Conservation (phyloP, 2,888 invertebrate genomes). For the Cosmopolites sordidus region DNA sequence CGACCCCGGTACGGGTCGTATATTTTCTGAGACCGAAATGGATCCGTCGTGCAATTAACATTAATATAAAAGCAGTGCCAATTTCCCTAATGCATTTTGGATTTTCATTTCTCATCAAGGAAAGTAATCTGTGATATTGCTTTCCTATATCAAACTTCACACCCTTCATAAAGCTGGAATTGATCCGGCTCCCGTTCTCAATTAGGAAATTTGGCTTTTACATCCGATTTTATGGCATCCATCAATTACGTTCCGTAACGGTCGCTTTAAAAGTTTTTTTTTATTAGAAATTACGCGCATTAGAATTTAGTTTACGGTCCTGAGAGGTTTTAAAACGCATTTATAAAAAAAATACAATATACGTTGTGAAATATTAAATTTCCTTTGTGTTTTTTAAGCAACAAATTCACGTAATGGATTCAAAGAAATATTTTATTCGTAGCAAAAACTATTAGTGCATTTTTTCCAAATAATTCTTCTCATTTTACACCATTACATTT, state of each 20-base stretch:
- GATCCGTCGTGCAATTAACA: constrained; percentile 45
- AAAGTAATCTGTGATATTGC: constrained; percentile 48
- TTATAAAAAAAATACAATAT: not conserved
- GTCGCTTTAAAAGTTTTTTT: constrained; percentile 25
- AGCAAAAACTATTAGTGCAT: no score
- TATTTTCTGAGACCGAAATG: constrained; percentile 36
- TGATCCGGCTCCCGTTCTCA: constrained; percentile 41
- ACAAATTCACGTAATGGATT: no score
- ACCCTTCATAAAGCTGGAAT: constrained; percentile 44
- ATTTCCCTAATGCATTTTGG: constrained; percentile 50
- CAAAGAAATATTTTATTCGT: no score
- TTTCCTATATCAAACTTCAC: constrained; percentile 48
- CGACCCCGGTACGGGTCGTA: not conserved
- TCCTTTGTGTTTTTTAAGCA: no score
- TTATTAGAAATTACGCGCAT: constrained; percentile 17
- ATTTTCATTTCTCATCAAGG: constrained; percentile 50
- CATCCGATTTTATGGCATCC: constrained; percentile 43
- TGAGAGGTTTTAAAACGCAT: not conserved
- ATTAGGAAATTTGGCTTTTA: constrained; percentile 48
- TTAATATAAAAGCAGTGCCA: constrained; percentile 49
- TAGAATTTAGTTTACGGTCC: constrained; percentile 15
- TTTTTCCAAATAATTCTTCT: no score
- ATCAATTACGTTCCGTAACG: constrained; percentile 37
- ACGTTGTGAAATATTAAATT: no score
- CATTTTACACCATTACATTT: no score